Base-by-base conservation (phyloP, 2,888 invertebrate species). In the Lissocephala sabroskyi region DNA sequence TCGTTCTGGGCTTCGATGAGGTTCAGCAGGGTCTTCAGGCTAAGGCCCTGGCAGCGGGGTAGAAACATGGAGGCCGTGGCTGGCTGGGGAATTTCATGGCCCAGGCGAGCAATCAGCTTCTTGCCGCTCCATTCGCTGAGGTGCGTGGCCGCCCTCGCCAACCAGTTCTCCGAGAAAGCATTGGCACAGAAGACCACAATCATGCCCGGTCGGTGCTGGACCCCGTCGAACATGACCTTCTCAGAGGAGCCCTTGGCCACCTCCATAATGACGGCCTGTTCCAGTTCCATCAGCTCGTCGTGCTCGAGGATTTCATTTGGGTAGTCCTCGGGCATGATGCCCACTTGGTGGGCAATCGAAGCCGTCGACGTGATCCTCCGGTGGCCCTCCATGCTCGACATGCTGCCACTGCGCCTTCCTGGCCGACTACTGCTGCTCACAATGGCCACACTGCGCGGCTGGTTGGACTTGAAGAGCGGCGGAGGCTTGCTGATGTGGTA, bases 141-240 rank as follows among this genome's bases (percentile, higher is more conserved):
- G 1, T 16, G 28, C 35, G 36, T 11, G 3, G 28, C 28, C 1
- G 5, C 14, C 16, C 3, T 10, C 26, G 9, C 3, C 10, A 44
- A 16, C 44, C 44, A 44, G 3, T 23, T 28, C 3, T 23, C 36
- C 5, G 23, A 36, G n/a, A 26, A 23, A 3, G 13, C 9, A 28
- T 44, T 36, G 14, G 28, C 16, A 13, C 44, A 44, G 1, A 10
- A 14, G 11, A 36, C 16, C 1, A 44, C 2, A 3, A 44, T 9
- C 44, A 44, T 44, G 44, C 44, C 28, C 13, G 35, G 26, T 26
- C 19, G 16, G 9, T 35, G 16, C 5, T 44, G 14, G 13, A 44
- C 16, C 1, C 26, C 36, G 28, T 44, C 44, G 13, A 44, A 44
- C 26, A 35, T 33, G 9, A 44, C 17, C 16, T 33, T 33, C 23